Evolutionary conservation across 2,888 invertebrate genomes (phyloP).

Genomic region (Pseudococcus jackbeardsleyi): DNA sequence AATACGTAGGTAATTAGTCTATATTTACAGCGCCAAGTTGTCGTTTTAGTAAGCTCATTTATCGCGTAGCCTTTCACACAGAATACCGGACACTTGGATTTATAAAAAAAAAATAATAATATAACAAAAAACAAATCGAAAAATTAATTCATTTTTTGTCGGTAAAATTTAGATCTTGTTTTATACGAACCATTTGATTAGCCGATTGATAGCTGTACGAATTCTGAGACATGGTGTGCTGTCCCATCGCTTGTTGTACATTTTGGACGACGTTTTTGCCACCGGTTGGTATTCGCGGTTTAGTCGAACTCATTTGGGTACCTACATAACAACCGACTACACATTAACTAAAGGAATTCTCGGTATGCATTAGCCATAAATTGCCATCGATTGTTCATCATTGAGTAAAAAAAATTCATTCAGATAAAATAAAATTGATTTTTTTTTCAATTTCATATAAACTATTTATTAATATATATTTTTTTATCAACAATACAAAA

Average conservation of each 20-base stretch:
- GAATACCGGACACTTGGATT: constrained; percentile 39
- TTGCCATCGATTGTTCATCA: not conserved
- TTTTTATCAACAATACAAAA: not conserved
- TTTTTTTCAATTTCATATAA: not conserved
- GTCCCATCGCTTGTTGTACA: constrained; percentile 53
- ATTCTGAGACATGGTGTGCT: constrained; percentile 56
- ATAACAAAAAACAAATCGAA: not conserved
- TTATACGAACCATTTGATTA: constrained; percentile 59
- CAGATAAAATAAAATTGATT: not conserved
- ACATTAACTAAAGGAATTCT: constrained; percentile 22
- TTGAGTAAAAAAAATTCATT: not conserved
- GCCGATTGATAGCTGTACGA: constrained; percentile 52
- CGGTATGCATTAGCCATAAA: not conserved
- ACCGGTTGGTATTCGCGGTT: constrained; percentile 51
- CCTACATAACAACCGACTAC: constrained; percentile 48
- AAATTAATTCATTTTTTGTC: not conserved
- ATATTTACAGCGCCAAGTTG: not conserved
- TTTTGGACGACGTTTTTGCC: constrained; percentile 46
- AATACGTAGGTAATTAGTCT: not conserved
- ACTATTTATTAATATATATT: not conserved
- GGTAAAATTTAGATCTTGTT: not conserved
- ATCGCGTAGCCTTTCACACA: constrained; percentile 45
- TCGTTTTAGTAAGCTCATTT: constrained; percentile 11
- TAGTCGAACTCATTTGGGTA: constrained; percentile 33
- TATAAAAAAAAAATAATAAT: not conserved